These are phyloP conservation scores for Gastracanthus pulcherrimus DNA, from an alignment of 2,888 invertebrate genomes.

Conservation along the genomic window DNA sequence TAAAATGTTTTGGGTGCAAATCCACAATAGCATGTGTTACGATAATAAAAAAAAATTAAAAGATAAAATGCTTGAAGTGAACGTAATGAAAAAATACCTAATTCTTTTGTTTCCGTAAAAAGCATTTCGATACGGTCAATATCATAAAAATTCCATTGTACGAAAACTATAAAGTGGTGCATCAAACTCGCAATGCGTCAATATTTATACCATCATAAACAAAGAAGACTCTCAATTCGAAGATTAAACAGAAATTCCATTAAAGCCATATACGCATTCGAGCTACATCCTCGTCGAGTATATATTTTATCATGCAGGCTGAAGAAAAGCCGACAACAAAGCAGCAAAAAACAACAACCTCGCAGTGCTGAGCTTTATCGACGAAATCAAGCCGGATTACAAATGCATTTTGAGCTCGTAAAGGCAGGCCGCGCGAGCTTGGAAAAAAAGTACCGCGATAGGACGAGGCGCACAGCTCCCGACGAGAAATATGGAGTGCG, in stretches of 20 bases:
- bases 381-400: slow-evolving; percentile 28
- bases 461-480: background rate
- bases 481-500: slow-evolving; percentile 12
- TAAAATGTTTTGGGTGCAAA: too few relatives aligned
- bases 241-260: background rate
- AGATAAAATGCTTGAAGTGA: too few relatives aligned
- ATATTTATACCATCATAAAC: slow-evolving; percentile 1
- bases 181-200: too few relatives aligned
- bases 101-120: background rate
- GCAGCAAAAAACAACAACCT: background rate
- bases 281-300: background rate
- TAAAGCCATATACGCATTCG: background rate
- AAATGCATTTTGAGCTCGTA: slow-evolving; percentile 26
- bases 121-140: too few relatives aligned
- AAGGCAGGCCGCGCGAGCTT: background rate
- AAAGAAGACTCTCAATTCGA: background rate
- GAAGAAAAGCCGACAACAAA: background rate
- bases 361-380: background rate
- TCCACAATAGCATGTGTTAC: too few relatives aligned
- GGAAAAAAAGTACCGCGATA: slow-evolving; percentile 22
- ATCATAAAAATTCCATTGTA: background rate
- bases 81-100: background rate
- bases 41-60: too few relatives aligned
- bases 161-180: background rate
- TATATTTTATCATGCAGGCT: slow-evolving; percentile 3